Base-by-base conservation (phyloP, 2,888 invertebrate species). In the Cryptus viduatorius region DNA sequence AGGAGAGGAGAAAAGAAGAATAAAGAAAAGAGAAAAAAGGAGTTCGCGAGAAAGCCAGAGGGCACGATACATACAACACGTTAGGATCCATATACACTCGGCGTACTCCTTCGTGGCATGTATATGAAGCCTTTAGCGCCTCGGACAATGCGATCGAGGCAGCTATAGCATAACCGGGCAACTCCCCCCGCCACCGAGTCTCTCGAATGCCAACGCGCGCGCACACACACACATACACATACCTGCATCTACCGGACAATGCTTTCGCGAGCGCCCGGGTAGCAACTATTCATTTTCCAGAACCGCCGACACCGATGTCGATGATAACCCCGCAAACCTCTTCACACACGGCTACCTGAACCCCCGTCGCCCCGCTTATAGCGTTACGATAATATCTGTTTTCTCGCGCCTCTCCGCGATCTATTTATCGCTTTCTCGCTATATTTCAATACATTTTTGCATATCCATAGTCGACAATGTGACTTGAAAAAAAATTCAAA, bases 41-140 rank as follows among this genome's bases (percentile, higher is more conserved):
- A 73, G 24, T 71, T 50, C 19, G 77, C 64, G 81, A 29, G 82
- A 83, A 77, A 83, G 85, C 80, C 83, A 81, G 85, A 80, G 84
- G 82, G 79, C 84, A 83, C 24, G 69, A 83, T 79, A 68, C 64
- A 83, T 79, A 68, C 64, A 76, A 81, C 72, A 83, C 79, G 67
- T 72, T 67, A 67, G 77, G 56, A 79, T 73, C 65, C 79, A 44
- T 82, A 76, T 53, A 53, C 61, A 73, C 67, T 46, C 44, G 76
- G 31, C 37, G 31, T 50, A 37, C 48, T 29, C 67, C 68, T 75
- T 86, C 79, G 84, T 89, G 89, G 89, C 89, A 89, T 90, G 88
- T 90, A 90, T 91, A 91, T 90, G 90, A 91, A 90, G 91, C 90
- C 91, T 92, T 92, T 90, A 90, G 88, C 92, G 90, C 92, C 91